Evolutionary conservation across 2,797 vertebrate genomes (phyloP), one percentile per base, ranked within the genome.

Genomic region (Melanotaenia trifasciata): DNA sequence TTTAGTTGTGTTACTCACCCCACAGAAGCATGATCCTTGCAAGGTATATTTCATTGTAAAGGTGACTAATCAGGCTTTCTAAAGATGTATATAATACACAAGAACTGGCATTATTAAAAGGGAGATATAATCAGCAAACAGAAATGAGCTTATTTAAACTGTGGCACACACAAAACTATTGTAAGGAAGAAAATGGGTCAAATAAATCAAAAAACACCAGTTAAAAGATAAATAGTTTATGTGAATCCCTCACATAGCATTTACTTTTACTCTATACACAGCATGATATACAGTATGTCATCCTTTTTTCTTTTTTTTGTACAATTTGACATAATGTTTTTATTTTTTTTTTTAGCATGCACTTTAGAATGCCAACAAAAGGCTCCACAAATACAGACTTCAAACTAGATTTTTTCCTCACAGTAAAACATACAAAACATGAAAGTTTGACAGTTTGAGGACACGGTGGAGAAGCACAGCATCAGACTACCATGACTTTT

Each of bases 351-450:
- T 92, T 93, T 81, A 91, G 93, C 94, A 98, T 97, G 96, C 96
- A 96, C 91, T 94, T 96, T 90, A 94, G 94, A 95, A 95, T 92
- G 93, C 91, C 94, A 94, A 96, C 94, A 95, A 92, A 95, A 83
- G 95, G 90, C 92, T 95, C 90, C 93, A 97, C 95, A 0, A 83
- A 95, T 86, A 96, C 94, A 95, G 87, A 94, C 89, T 90, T 92
- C 92, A 90, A 95, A 92, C 90, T 94, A 92, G 89, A 91, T 84
- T 30, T 57, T 90, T 86, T 89, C 81, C 93, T 84, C 94, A 95
- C 93, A 94, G 67, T 77, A 92, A 94, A 92, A 93, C 85, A 79
- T 90, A 93, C 74, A 65, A 90, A 92, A 93, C 84, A 77, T 78
- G 84, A 93, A 57, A 86, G 91, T 84, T 88, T 76, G 94, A 93